Conservation (phyloP, 2,888 invertebrate species). For the Sceliomorpha sp. region DNA sequence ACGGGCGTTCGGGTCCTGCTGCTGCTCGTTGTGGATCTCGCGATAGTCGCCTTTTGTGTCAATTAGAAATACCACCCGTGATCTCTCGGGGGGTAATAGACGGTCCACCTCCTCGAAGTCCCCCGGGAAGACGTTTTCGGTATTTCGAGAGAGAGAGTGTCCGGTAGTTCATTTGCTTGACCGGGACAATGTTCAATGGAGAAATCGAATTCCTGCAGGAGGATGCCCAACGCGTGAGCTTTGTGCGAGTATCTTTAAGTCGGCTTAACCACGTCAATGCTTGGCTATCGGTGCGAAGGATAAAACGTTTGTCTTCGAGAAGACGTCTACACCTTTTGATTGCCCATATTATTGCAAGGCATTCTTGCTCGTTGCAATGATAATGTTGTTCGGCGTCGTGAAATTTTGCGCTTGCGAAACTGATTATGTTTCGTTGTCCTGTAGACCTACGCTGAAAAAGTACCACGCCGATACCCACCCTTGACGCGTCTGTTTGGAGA, state of each 20-base stretch:
- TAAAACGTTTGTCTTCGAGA: too few relatives aligned
- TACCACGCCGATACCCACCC: constrained; percentile 11
- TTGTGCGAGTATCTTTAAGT: too few relatives aligned
- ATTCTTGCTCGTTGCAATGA: too few relatives aligned
- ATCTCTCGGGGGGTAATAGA: background rate
- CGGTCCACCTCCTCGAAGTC: constrained; percentile 3
- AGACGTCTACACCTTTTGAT: too few relatives aligned
- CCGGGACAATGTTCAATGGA: too few relatives aligned
- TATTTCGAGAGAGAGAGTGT: constrained; percentile 43
- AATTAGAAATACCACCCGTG: too few relatives aligned
- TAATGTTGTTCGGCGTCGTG: constrained; percentile 20
- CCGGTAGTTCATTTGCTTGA: constrained; percentile 42
- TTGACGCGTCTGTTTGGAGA: constrained; percentile 4
- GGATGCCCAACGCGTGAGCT: too few relatives aligned
- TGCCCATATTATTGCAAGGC: too few relatives aligned
- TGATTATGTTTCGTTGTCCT: constrained; percentile 6
- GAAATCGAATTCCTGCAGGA: too few relatives aligned
- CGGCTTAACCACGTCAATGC: too few relatives aligned
- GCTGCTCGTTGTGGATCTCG: constrained; percentile 6
- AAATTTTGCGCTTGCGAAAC: constrained; percentile 30
- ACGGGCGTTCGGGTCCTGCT: background rate
- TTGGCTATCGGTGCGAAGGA: too few relatives aligned
- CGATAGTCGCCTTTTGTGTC: background rate
- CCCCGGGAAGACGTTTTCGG: background rate
- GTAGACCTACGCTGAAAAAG: constrained; percentile 5